phyloP scores from a whole-genome alignment of 2,113 vertebrate genomes.

The Protobothrops flavoviridis region DNA sequence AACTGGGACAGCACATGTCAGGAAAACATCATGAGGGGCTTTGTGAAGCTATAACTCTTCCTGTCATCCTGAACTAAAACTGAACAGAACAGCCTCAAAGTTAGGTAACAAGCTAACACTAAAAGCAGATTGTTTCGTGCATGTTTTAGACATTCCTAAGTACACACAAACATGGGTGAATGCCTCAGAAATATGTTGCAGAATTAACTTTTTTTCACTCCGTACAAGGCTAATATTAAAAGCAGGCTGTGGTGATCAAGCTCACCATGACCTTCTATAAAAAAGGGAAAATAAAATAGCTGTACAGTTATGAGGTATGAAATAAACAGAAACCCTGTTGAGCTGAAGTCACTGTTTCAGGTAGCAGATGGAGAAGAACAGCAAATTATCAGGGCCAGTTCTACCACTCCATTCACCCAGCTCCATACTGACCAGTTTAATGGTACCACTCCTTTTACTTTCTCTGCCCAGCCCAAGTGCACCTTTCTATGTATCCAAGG shows the following conservation, averaged over 20 bases:
- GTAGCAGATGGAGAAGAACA: background rate
- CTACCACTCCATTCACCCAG: background rate
- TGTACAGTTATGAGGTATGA: background rate
- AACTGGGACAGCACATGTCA: constrained; percentile 43
- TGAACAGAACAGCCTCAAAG: constrained; percentile 18
- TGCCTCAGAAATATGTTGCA: background rate
- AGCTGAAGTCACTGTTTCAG: background rate
- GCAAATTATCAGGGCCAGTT: background rate
- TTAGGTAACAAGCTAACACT: background rate
- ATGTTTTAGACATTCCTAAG: background rate
- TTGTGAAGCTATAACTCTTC: constrained; percentile 24
- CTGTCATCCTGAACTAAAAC: background rate
- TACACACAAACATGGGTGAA: background rate
- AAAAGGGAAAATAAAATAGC: background rate
- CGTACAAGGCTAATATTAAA: background rate
- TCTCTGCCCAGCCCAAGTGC: background rate
- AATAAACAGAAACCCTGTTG: background rate
- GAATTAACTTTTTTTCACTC: background rate
- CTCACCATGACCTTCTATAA: background rate
- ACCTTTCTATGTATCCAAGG: background rate
- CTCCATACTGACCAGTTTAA: background rate
- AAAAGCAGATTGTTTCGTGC: background rate
- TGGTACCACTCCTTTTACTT: background rate
- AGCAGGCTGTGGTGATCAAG: background rate
- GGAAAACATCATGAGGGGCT: constrained; percentile 1